Percentiles rank a stretch among this genome's conserved stretches.
These are phyloP conservation scores for Frankliniella intonsa DNA, from an alignment of 2,888 invertebrate species.

Conservation along the genomic window DNA sequence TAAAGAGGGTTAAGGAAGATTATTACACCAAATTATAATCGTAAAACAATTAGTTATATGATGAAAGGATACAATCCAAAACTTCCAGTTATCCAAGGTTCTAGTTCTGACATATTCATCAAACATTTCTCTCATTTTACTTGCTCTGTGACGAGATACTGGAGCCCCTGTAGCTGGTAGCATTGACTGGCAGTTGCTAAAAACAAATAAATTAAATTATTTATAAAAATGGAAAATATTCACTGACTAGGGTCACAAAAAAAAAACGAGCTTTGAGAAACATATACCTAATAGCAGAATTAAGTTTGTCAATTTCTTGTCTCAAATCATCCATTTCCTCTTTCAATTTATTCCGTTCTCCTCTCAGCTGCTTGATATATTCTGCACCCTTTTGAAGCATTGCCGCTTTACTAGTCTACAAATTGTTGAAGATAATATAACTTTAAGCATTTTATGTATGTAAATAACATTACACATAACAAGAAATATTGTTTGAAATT, in stretches of 20 bases:
- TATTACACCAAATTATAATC: neutral
- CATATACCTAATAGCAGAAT: constrained; percentile 78
- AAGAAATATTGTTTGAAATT: constrained; percentile 35
- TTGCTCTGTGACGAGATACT: constrained; percentile 81
- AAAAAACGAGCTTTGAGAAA: neutral
- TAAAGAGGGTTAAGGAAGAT: constrained; percentile 48
- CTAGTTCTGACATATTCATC: constrained; percentile 82
- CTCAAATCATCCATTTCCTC: constrained; percentile 84
- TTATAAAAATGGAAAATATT: neutral
- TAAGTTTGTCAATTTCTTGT: constrained; percentile 85
- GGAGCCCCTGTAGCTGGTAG: constrained; percentile 94
- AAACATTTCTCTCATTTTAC: constrained; percentile 90
- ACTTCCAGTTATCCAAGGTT: constrained; percentile 92
- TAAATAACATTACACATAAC: neutral
- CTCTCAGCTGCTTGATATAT: constrained; percentile 82
- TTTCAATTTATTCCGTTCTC: constrained; percentile 78
- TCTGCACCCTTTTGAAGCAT: constrained; percentile 96
- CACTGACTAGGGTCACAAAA: constrained; percentile 11
- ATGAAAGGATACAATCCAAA: constrained; percentile 91
- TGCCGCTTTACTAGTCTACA: constrained; percentile 85
- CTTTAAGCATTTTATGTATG: constrained; percentile 16
- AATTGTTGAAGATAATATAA: constrained; percentile 34
- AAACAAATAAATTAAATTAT: constrained; percentile 38
- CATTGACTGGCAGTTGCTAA: constrained; percentile 87
- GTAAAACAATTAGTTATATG: neutral